These are phyloP conservation scores for Periphyllus acericola DNA, from an alignment of 2,888 invertebrate genomes.

Conservation along the genomic window DNA sequence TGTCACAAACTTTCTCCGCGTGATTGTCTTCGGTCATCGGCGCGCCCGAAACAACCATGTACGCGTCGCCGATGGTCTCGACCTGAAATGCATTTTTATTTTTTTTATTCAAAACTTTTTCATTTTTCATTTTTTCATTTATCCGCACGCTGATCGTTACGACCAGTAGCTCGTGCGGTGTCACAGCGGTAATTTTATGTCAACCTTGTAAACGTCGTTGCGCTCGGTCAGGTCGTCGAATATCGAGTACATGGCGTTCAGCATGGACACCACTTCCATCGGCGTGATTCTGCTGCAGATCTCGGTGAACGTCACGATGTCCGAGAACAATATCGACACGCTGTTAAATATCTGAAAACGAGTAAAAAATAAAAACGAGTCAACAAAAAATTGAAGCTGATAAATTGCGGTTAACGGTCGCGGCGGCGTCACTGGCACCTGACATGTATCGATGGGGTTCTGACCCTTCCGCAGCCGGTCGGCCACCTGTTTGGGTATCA, in stretches of 20 bases:
- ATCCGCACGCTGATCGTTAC: neutral
- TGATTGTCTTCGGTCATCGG: conserved; percentile 90
- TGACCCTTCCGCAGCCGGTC: conserved; percentile 93
- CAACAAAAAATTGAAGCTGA: neutral
- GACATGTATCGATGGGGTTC: conserved; percentile 95
- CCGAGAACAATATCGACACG: conserved; percentile 96
- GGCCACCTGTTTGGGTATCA: conserved; percentile 98
- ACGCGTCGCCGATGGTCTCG: conserved; percentile 97
- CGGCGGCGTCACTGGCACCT: conserved; percentile 72
- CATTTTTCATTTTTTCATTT: too few species aligned
- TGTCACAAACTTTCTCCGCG: conserved; percentile 90
- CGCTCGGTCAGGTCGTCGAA: conserved; percentile 93
- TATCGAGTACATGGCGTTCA: conserved; percentile 97
- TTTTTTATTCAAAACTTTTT: too few species aligned
- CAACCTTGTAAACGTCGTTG: conserved; percentile 93
- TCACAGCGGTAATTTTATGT: neutral
- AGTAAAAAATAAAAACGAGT: conserved; percentile 56
- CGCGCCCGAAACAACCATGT: conserved; percentile 97
- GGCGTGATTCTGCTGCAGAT: conserved; percentile 96
- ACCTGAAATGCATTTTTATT: conserved; percentile 72
- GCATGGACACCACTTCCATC: conserved; percentile 97
- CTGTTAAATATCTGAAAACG: conserved; percentile 87
- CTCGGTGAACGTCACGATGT: conserved; percentile 97
- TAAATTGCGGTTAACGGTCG: neutral
- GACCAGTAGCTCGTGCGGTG: neutral